Conservation (phyloP, 2,797 vertebrate species). For the Hypotaenidia okinawae region DNA sequence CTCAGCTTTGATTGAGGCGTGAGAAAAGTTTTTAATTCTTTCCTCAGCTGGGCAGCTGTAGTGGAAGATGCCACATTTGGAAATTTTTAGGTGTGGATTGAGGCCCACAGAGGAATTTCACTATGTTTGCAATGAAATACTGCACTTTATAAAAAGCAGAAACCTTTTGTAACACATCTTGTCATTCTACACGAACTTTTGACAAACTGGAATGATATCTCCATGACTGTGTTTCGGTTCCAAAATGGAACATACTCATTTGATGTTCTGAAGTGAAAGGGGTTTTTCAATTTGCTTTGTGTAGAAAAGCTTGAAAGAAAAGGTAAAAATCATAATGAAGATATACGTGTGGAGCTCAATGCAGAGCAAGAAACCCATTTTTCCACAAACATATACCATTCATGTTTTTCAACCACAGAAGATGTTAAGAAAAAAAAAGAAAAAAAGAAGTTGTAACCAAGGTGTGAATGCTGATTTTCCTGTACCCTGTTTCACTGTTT, state of each 20-base stretch:
- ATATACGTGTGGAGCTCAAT: background rate
- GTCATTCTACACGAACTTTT: background rate
- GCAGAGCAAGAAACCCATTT: background rate
- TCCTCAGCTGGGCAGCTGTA: background rate
- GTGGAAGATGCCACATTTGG: background rate
- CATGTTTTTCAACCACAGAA: background rate
- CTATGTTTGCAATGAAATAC: background rate
- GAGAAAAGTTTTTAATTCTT: background rate
- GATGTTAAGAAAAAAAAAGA: background rate
- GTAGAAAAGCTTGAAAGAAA: background rate
- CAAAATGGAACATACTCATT: background rate
- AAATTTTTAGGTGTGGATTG: background rate
- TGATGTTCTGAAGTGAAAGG: background rate
- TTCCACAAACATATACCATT: background rate
- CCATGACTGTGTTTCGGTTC: background rate
- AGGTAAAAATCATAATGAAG: background rate
- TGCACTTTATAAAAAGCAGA: background rate
- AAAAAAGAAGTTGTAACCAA: background rate
- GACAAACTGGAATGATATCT: background rate
- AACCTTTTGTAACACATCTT: accelerated
- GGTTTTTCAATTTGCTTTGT: background rate
- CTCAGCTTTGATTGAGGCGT: background rate
- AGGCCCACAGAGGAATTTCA: background rate
- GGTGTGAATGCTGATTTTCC: background rate
- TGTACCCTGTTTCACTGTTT: background rate